phyloP scores from a whole-genome alignment of 2,113 vertebrate species.

The Dicerorhinus sumatrensis region DNA sequence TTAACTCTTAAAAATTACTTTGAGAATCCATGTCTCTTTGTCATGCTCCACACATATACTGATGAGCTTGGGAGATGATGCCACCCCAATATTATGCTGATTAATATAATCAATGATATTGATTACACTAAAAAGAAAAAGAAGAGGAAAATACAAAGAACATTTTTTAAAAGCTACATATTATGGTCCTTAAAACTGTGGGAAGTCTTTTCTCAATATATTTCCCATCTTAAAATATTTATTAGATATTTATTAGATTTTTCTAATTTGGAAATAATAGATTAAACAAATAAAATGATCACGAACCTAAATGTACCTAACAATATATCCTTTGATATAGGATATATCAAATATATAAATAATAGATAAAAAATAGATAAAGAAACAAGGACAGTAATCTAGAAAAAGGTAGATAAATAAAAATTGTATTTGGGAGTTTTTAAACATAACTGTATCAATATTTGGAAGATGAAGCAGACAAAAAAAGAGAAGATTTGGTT shows the following conservation, averaged over 20 bases:
- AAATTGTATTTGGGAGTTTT: neutral
- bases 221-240: neutral
- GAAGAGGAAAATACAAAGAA: neutral
- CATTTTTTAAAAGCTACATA: neutral
- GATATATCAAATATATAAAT: neutral
- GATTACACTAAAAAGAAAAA: neutral
- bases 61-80: conserved; percentile 7
- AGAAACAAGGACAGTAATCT: neutral
- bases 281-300: conserved; percentile 6
- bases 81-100: neutral
- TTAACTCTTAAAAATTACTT: conserved; percentile 70
- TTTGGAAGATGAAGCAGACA: neutral
- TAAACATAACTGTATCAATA: neutral
- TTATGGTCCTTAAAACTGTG: neutral
- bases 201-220: neutral
- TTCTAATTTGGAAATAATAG: neutral
- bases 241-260: neutral
- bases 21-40: conserved; percentile 42
- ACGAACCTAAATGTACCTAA: neutral
- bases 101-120: neutral
- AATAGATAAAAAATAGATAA: neutral
- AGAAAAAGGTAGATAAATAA: neutral
- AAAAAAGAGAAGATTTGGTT: conserved; percentile 1
- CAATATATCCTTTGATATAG: neutral
- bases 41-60: neutral